These are phyloP conservation scores for Sycophaga agraensis DNA, from an alignment of 1,140 invertebrate genomes.

Conservation along the genomic window DNA sequence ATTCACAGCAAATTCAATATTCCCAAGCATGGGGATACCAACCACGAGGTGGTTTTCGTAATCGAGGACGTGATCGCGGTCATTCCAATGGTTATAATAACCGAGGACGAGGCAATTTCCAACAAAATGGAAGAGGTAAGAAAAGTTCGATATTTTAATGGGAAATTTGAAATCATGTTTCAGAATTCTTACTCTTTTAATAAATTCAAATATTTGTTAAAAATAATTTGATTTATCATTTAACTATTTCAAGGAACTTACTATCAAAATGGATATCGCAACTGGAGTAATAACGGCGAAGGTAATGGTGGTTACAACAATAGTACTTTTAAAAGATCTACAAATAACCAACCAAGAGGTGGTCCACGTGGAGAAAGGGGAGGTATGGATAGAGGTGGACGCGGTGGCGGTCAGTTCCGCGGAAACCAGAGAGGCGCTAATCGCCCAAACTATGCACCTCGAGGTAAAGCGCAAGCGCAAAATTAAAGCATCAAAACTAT, in stretches of 20 bases:
- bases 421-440: constrained; percentile 44
- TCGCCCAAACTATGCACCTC: constrained; percentile 40
- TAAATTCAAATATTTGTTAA: no score
- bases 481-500: constrained; percentile 22
- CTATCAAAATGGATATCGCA: constrained; percentile 53
- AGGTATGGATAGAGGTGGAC: constrained; percentile 26
- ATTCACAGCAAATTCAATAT: constrained; percentile 43
- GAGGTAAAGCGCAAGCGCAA: constrained; percentile 38
- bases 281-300: constrained; percentile 45
- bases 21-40: constrained; percentile 49
- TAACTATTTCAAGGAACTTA: no score
- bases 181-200: no score
- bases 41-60: constrained; percentile 45
- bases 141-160: no score
- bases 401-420: constrained; percentile 40
- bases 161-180: no score
- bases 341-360: constrained; percentile 25
- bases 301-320: constrained; percentile 39
- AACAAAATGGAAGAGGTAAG: constrained; percentile 50
- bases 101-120: constrained; percentile 45
- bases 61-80: constrained; percentile 48
- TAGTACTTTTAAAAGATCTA: constrained; percentile 29
- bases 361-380: constrained; percentile 33
- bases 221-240: no score
- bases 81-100: constrained; percentile 51